Evolutionary conservation across 2,797 vertebrate species (phyloP), one percentile per base, ranked within the genome.

Genomic region (Cyprinella venusta): DNA sequence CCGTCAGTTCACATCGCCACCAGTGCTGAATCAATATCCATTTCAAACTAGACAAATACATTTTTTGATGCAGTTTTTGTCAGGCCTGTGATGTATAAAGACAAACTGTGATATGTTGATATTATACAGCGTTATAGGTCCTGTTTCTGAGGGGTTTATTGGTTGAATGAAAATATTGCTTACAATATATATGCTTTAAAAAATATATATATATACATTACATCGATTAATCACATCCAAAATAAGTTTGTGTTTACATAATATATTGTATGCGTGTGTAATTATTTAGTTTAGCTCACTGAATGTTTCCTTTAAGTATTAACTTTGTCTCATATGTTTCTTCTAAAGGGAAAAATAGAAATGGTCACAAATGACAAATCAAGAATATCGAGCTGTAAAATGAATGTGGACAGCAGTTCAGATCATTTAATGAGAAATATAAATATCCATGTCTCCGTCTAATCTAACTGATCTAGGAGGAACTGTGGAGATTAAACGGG

Each of bases 1-100:
- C 84, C 85, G 81, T 91, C 91, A 76, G 89, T 88, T 83, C 82
- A 83, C 84, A 84, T 76, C 75, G 61, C 75, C 85, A 83, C 71
- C 84, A 78, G 72, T 6, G 67, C 87, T 82, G 83, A 91, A 81
- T 83, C 68, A 84, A 75, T 86, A 81, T 40, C 54, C 67, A 45
- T 81, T 81, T 75, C 24, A 81, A 79, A 67, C 7, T 52, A 61
- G 48, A n/a, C 69, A 65, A 68, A 61, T 70, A 45, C 68, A 78
- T 71, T 45, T 74, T 71, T 63, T 56, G 26, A 78, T 78, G 61
- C 30, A 15, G 38, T 15, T 48, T 64, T 30, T 48, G 4, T 67
- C 38, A 45, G 40, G 26, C 8, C 3, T 81, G 79, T 15, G 12
- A 24, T 64, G 18, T 38, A 74, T 24, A 81, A 72, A 81, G 56